Percentiles rank a stretch among this genome's conserved stretches.
Evolutionary conservation across 2,113 vertebrate species (phyloP).

Genomic region (Eretmochelys imbricata): DNA sequence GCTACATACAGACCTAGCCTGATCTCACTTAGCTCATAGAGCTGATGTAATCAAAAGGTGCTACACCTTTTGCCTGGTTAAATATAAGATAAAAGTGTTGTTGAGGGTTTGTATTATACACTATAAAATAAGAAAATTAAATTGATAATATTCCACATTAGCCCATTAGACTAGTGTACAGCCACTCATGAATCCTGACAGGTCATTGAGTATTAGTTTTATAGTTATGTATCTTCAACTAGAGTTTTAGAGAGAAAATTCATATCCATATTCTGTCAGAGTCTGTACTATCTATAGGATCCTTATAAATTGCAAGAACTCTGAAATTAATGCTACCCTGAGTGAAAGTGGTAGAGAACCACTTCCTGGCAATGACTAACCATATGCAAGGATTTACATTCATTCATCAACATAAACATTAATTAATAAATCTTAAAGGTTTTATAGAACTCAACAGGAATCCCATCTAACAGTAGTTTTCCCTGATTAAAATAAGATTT

Average conservation of each 20-base stretch:
- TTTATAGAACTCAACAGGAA: background rate
- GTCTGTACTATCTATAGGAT: background rate
- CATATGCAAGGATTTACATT: background rate
- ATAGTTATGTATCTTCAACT: background rate
- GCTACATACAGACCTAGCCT: background rate
- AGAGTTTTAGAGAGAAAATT: background rate
- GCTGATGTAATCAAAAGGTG: background rate
- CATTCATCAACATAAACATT: too few relatives aligned
- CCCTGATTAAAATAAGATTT: background rate
- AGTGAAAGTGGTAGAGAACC: background rate
- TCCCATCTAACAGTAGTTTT: background rate
- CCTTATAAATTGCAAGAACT: background rate
- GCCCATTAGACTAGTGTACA: background rate
- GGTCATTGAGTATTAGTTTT: background rate
- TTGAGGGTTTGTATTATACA: background rate
- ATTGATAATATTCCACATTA: background rate
- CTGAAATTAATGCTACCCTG: background rate
- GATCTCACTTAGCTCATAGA: background rate
- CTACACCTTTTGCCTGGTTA: background rate
- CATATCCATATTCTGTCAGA: background rate
- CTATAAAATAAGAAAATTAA: background rate
- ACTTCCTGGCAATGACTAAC: constrained; percentile 2
- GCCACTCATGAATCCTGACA: background rate
- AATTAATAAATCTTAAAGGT: background rate
- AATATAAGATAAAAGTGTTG: background rate